Evolutionary conservation across 2,113 vertebrate species (phyloP), one percentile per base, ranked within the genome.

Genomic region (Nematolebias whitei): DNA sequence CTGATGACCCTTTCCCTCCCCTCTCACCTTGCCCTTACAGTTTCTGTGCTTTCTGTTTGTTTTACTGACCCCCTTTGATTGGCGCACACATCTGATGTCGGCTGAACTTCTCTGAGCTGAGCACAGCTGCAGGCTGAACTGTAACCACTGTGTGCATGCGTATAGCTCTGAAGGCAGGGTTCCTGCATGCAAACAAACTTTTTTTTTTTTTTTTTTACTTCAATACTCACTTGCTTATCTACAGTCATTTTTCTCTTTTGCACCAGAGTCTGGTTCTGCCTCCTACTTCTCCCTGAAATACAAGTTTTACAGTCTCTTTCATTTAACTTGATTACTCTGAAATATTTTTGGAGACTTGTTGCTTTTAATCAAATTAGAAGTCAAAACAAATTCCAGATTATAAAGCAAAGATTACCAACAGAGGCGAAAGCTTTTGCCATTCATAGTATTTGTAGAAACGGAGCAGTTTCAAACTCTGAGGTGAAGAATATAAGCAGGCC

Each of bases 61-160:
- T 72, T 75, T 80, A 80, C 75, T 82, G 78, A 66, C 68, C 67
- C 45, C 40, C 22, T 70, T 83, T 48, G 55, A 20, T 39, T 76
- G 76, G 79, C 74, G 76, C 81, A 56, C 79, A 41, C 68, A 63
- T 63, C 51, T 79, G 70, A 70, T 54, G 20, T 66, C 66, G 68
- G 71, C 82, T 80, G 77, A 67, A 71, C 76, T n/a, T 60, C 6
- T 68, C 62, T 56, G 40, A 68, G 82, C 62, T 79, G 57, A 83
- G 80, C 69, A 60, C 68, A 72, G 82, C 71, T 57, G 68, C 72
- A 83, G 81, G 79, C 78, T 54, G 15, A 65, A 41, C 71, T 76
- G 76, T 78, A 71, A 64, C 72, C 69, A 62, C 79, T 82, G 85
- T 83, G 80, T 88, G 92, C 92, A 92, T 92, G 92, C 70, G 60